Base-by-base conservation (phyloP, 2,797 vertebrate species). In the Gobio occitaniae region DNA sequence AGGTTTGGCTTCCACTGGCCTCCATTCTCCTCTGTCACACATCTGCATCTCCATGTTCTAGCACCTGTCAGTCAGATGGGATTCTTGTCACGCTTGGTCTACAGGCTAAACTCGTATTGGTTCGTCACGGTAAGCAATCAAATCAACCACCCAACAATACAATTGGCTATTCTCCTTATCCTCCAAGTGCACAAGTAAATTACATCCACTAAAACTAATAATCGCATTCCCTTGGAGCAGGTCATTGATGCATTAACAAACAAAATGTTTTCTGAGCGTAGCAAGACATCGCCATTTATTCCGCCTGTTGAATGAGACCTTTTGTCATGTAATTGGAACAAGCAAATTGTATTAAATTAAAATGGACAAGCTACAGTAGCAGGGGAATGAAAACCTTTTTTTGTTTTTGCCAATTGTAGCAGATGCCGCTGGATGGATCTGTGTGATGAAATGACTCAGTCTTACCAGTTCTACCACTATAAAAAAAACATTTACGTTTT, bases 1-100 rank as follows among this genome's bases (percentile, higher is more conserved):
- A 99, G 98, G 92, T 97, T 99, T 93, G 98, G 98, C 78, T 99
- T 99, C 92, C 98, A 99, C 68, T 95, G 96, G 96, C 98, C 98
- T 50, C 98, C 98, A 0, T 99, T 99, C 93, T 97, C 96, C 87
- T 97, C 98, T 0, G 96, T 99, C 88, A 88, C 94, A 75, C 98
- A 99, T 87, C 93, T 99, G 66, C 98, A 99, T 89, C 97, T 99
- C 72, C 98, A 99, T 0, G 96, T 99, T 66, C 90, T 99, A 88
- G 98, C 98, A 54, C 98, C 98, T 79, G 97, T 91, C 74, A 97
- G 96, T 92, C 96, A 98, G 86, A 93, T 99, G 89, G 94, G 97
- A 84, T 97, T 99, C 91, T 91, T 98, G 80, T 97, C 98, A 83
- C 96, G 95, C 76, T 84, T 97, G 77, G 71, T 98, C 89, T 99